These are phyloP conservation scores for Pollimyrus isidori DNA, from an alignment of 2,113 vertebrate genomes.

Conservation along the genomic window DNA sequence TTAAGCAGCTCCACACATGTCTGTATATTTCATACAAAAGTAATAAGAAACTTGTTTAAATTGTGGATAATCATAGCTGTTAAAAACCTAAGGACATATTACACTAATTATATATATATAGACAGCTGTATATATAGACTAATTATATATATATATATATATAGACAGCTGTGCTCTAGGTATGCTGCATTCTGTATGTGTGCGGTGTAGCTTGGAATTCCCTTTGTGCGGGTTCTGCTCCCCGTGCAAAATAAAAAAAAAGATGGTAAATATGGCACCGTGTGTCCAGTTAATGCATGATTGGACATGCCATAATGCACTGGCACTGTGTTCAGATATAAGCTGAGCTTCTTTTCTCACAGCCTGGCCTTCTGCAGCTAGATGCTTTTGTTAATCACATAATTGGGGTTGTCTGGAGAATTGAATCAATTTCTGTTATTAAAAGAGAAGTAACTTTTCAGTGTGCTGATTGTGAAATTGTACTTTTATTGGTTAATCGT, in stretches of 20 bases:
- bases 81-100: neutral
- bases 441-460: neutral
- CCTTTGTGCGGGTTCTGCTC: neutral
- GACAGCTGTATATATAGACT: no score
- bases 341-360: neutral
- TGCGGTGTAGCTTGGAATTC: neutral
- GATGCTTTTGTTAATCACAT: neutral
- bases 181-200: neutral
- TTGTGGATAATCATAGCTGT: neutral
- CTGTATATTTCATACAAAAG: neutral
- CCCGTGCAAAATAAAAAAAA: neutral
- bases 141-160: no score
- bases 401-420: neutral
- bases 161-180: neutral
- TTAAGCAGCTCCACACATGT: neutral
- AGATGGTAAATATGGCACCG: neutral
- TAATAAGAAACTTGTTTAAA: neutral
- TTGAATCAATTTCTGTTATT: neutral
- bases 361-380: neutral
- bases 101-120: neutral
- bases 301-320: neutral
- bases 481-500: conserved; percentile 7
- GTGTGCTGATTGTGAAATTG: neutral
- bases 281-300: neutral
- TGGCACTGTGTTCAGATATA: neutral